Percentiles rank a stretch among this genome's conserved stretches.
Evolutionary conservation across 1,140 invertebrate genomes (phyloP).

Genomic region (Triops cancriformis): DNA sequence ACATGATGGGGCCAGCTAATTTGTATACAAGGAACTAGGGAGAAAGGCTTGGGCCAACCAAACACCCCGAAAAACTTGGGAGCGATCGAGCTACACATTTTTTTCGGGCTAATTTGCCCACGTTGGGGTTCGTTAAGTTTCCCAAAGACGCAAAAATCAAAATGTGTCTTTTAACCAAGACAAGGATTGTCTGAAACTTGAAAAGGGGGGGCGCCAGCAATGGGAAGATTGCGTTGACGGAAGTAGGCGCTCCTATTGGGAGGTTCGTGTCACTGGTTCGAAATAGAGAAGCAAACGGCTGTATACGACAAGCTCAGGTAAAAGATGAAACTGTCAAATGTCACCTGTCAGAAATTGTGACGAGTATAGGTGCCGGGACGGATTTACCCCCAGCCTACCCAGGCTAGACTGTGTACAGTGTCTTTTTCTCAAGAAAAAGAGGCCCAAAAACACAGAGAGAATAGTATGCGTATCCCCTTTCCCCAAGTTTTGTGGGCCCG

Average conservation of each 20-base stretch:
- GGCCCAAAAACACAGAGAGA: background rate
- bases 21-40: background rate
- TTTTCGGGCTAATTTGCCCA: background rate
- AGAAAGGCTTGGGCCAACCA: no score
- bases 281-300: background rate
- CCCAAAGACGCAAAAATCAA: background rate
- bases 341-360: conserved; percentile 13
- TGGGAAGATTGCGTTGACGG: background rate
- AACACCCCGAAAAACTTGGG: background rate
- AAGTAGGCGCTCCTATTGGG: background rate
- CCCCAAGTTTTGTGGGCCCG: background rate
- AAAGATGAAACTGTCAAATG: conserved; percentile 14
- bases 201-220: background rate
- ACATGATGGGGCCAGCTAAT: background rate
- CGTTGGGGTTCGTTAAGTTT: background rate
- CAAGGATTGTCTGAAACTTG: background rate
- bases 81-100: background rate
- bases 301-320: background rate
- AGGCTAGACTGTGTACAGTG: background rate
- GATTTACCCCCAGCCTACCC: background rate
- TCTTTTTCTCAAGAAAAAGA: background rate
- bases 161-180: background rate
- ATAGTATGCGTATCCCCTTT: background rate
- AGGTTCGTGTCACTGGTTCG: background rate
- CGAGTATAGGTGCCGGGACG: conserved; percentile 2